Conservation (phyloP, 2,888 invertebrate genomes). For the Orthosia gothica region DNA sequence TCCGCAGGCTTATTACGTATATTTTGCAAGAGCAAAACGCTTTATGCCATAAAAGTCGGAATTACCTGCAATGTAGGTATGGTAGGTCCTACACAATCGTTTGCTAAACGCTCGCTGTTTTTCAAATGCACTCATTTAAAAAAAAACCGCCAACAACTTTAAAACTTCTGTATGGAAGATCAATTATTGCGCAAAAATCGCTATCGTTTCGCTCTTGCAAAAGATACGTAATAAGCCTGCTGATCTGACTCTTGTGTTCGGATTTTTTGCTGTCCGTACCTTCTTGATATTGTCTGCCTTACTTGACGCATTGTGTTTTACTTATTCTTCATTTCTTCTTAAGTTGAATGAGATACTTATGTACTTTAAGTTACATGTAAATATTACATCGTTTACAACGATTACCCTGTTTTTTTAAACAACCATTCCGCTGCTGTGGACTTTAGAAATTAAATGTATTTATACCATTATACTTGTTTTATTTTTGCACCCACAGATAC, state of each 20-base stretch:
- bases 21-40: too few relatives aligned
- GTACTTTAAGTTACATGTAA: slow-evolving; percentile 45
- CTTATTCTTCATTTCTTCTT: slow-evolving; percentile 12
- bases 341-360: slow-evolving; percentile 13
- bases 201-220: too few relatives aligned
- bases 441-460: slow-evolving; percentile 72
- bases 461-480: slow-evolving; percentile 67
- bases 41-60: too few relatives aligned
- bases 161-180: too few relatives aligned
- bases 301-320: slow-evolving; percentile 23
- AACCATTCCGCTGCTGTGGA: slow-evolving; percentile 72
- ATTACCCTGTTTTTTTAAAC: slow-evolving; percentile 59
- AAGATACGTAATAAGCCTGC: too few relatives aligned
- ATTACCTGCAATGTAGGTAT: too few relatives aligned
- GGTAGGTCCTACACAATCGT: too few relatives aligned
- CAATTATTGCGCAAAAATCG: too few relatives aligned
- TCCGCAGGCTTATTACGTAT: too few relatives aligned
- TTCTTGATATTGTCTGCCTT: slow-evolving; percentile 3
- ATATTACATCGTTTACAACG: slow-evolving; percentile 51
- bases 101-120: too few relatives aligned
- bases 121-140: too few relatives aligned
- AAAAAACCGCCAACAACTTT: too few relatives aligned
- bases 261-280: slow-evolving; percentile 4
- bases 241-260: neutral
- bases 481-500: slow-evolving; percentile 10